Evolutionary conservation across 2,888 invertebrate genomes (phyloP), one percentile per base, ranked within the genome.

Genomic region (Nebria brevicollis): DNA sequence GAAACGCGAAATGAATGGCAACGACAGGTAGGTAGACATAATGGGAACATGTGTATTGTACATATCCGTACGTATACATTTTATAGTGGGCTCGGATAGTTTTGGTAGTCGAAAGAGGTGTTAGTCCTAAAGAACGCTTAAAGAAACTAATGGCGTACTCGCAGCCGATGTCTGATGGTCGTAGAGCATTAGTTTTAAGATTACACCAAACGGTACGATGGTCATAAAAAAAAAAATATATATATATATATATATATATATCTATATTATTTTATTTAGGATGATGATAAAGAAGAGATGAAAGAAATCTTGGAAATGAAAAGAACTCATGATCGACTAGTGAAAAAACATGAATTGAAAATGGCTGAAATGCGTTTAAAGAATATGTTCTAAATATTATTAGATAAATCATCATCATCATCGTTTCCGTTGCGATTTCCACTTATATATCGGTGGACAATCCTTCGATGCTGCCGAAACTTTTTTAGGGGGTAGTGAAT

Each of bases 1-100:
- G 97, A 98, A 89, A 98, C 98, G 0, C 93, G 97, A 84, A 98
- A 98, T 88, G 98, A 99, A 89, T 99, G 98, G 98, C 98, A 98
- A 89, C 91, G 99, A 87, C 95, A 95, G 91, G 94, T 54, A 43
- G 43, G 6, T 8, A 43, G 7, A 43, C 43, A 43, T n/a, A n/a
- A n/a, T 1, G 20, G 20, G 20, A 20, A 20, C 20, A 20, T 34
- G 34, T 34, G 5, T 34, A 34, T 34, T 34, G 5, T 34, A 34
- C 5, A 34, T 34, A 34, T 34, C 34, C 5, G 5, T 34, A 34
- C 5, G 42, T n/a, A 15, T 26, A 2, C 10, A 11, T 72, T 86
- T 20, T 86, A 82, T 81, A 98, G 93, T 99, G 98, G 98, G 99
- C 99, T 0, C 92, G 98, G 84, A 99, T 99, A 83, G 98, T 99